A percentile compares a stretch with the other conserved stretches of the same genome.
phyloP scores from a whole-genome alignment of 2,113 vertebrate species.

The Abramis brama region DNA sequence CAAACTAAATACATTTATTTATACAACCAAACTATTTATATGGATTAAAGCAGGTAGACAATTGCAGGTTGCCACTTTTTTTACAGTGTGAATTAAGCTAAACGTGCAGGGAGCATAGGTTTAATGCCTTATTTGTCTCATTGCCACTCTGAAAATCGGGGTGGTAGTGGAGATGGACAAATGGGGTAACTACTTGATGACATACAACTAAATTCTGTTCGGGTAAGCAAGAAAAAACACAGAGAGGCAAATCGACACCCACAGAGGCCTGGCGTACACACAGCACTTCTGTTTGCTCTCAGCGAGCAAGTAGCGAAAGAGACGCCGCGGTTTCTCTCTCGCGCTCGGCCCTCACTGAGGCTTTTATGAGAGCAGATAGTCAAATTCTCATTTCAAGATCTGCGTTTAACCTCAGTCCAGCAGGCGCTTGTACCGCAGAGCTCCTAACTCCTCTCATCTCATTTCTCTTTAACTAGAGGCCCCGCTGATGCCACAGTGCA shows the following conservation, averaged over 20 bases:
- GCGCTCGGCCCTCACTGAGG: constrained; percentile 26
- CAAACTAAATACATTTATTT: not conserved
- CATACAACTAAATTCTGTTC: constrained; percentile 33
- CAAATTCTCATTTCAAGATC: constrained; percentile 49
- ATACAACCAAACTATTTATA: not conserved
- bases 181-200: constrained; percentile 17
- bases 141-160: no score
- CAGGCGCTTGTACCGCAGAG: constrained; percentile 50
- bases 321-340: constrained; percentile 50
- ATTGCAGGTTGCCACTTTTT: not conserved
- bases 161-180: not conserved
- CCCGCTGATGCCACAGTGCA: constrained; percentile 42
- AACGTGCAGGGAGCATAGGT: not conserved
- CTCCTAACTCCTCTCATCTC: constrained; percentile 33
- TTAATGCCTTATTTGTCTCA: not conserved
- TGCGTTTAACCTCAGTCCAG: constrained; percentile 52
- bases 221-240: constrained; percentile 29
- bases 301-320: constrained; percentile 22
- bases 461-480: constrained; percentile 49
- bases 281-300: constrained; percentile 45
- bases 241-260: constrained; percentile 27
- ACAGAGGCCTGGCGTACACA: constrained; percentile 40
- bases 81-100: not conserved
- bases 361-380: constrained; percentile 55
- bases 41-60: not conserved